Evolutionary conservation across 2,888 invertebrate genomes (phyloP), one percentile per base, ranked within the genome.

Genomic region (Scaptomyza caliginosa): DNA sequence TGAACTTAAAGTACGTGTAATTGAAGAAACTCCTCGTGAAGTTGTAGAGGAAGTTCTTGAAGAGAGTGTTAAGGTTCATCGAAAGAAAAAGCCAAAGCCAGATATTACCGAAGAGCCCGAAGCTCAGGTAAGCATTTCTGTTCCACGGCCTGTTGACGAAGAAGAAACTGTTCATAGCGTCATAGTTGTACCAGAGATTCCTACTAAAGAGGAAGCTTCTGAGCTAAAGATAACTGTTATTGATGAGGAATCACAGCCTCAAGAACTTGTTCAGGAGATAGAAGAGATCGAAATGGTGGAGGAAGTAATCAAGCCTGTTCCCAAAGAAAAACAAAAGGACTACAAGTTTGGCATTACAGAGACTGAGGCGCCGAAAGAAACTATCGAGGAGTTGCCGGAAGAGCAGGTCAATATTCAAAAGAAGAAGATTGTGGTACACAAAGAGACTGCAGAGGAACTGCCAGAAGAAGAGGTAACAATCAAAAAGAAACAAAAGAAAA

Each of bases 41-140:
- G 24, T 83, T 11, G 67, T 82, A 0, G 80, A 86, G 7, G 85
- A 88, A 59, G 67, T 83, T 32, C 48, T 76, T 39, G 72, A 81
- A 48, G 77, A 85, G 51, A 77, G 81, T 39, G 73, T 86, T 13
- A 86, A 65, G 39, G 77, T 83, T 19, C 60, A 59, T 23, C 86
- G 83, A 5, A 90, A 89, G 36, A 90, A 89, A 74, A 88, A 89
- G 57, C 83, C 87, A 21, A 84, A 86, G 28, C 82, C 81, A 40
- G 51, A 76, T 48, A 65, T 74, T 19, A 68, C 52, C 7, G 88
- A 88, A 51, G 88, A 89, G 43, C 79, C 80, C 0, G 78, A 86
- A 34, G 73, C 75, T 21, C 52, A 80, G 59, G 65, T 79, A 0
- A 84, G 72, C 16, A 39, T 89, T 4, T 38, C 79, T 4, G 30